A percentile compares a stretch with the other conserved stretches of the same genome.
Evolutionary conservation across 2,113 vertebrate species (phyloP).

Genomic region (Datnioides undecimradiatus): DNA sequence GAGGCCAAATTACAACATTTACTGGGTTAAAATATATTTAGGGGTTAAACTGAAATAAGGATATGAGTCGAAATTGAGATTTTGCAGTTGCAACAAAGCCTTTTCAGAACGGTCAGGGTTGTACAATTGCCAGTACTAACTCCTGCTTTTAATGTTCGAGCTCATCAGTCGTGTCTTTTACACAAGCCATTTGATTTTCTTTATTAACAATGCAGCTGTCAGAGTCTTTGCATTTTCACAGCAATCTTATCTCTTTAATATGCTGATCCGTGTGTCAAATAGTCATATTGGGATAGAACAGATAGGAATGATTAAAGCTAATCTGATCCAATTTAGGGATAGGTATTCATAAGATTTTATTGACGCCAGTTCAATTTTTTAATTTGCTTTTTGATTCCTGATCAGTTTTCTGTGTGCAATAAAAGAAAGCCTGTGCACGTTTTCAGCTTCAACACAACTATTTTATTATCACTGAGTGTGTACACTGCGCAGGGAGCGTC

Average conservation of each 20-base stretch:
- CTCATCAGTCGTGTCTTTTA: not conserved
- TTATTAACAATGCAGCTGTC: not conserved
- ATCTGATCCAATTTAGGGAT: not conserved
- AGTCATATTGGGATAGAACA: not conserved
- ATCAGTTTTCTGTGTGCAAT: no score
- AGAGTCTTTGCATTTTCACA: not conserved
- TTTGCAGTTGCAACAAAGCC: no score
- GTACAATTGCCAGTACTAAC: not conserved
- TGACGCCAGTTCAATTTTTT: no score
- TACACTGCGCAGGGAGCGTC: no score
- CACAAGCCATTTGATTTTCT: no score
- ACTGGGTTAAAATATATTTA: not conserved
- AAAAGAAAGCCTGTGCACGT: no score
- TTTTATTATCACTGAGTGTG: no score
- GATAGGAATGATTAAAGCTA: not conserved
- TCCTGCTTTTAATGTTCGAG: not conserved
- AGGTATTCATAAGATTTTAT: no score
- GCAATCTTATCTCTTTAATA: not conserved
- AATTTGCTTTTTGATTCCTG: no score
- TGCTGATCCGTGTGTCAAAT: constrained; percentile 9
- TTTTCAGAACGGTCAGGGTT: not conserved
- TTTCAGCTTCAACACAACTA: no score
- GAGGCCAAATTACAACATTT: not conserved
- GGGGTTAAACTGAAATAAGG: not conserved
- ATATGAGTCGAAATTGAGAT: not conserved